Evolutionary conservation across 53 echinoderm and acorn worm genomes (phyloP).

Genomic region (Temnopleurus reevesii): DNA sequence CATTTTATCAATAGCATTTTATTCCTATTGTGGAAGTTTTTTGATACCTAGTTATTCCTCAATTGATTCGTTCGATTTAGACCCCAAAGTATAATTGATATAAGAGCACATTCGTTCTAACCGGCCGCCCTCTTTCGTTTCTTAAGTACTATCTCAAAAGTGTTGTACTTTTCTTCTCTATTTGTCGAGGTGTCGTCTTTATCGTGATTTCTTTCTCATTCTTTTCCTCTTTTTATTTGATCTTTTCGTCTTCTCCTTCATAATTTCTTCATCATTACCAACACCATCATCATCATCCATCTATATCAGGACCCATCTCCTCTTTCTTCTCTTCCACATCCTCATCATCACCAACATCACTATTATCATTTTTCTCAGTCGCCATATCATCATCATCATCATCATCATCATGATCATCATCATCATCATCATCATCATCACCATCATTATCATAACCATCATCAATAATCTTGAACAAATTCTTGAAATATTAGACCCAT

Average conservation of each 20-base stretch:
- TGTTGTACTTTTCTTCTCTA: background rate
- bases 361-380: background rate
- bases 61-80: too few relatives aligned
- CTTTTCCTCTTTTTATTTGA: background rate
- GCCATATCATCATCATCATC: background rate
- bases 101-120: too few relatives aligned
- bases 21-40: too few relatives aligned
- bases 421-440: background rate
- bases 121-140: too few relatives aligned
- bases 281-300: background rate
- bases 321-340: background rate
- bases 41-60: too few relatives aligned
- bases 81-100: too few relatives aligned
- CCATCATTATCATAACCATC: background rate
- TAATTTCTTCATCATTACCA: background rate
- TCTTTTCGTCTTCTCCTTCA: background rate
- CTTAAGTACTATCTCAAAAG: too few relatives aligned
- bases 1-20: too few relatives aligned
- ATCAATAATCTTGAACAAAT: too few relatives aligned
- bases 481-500: too few relatives aligned
- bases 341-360: background rate
- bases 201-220: background rate
- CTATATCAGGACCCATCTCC: background rate
- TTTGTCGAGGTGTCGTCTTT: background rate
- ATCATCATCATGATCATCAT: too few relatives aligned